Percentiles rank a stretch among this genome's conserved stretches.
Evolutionary conservation across 2,888 invertebrate genomes (phyloP).

Genomic region (Camponotus fellah): DNA sequence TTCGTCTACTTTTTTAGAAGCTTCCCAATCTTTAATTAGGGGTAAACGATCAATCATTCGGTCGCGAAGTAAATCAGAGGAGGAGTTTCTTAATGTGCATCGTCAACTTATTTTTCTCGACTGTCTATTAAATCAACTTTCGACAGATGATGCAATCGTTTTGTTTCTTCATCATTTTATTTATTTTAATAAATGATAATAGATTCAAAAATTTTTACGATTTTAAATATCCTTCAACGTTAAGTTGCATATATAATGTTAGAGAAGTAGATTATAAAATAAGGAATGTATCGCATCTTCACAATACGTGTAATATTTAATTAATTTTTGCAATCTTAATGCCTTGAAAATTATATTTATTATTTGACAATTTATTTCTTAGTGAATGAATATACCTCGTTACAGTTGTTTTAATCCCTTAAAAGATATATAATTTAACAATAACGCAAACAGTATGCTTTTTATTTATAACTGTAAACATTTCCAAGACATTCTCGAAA

Average conservation of each 20-base stretch:
- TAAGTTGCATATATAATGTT: not conserved
- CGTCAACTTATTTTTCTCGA: constrained; percentile 38
- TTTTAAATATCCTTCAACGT: not conserved
- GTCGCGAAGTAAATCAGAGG: constrained; percentile 63
- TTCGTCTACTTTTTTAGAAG: constrained; percentile 79
- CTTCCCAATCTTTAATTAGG: constrained; percentile 73
- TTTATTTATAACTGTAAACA: not conserved
- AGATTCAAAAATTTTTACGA: not conserved
- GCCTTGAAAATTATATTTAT: not conserved
- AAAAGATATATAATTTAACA: not conserved
- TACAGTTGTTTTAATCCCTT: not conserved
- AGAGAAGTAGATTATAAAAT: not conserved
- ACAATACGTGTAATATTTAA: not conserved
- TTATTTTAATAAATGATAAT: not conserved
- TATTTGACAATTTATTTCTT: not conserved
- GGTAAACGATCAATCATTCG: constrained; percentile 75
- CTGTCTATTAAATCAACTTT: constrained; percentile 41
- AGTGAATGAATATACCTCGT: not conserved
- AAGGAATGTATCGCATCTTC: not conserved
- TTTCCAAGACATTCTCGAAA: not conserved
- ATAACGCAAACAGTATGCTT: not conserved
- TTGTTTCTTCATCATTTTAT: not conserved
- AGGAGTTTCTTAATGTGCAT: constrained; percentile 63
- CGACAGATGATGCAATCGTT: not conserved
- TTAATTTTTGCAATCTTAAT: not conserved